A percentile compares a stretch with the other conserved stretches of the same genome.
Conservation (phyloP, 2,888 invertebrate species). For the Melangyna quadrimaculata region DNA sequence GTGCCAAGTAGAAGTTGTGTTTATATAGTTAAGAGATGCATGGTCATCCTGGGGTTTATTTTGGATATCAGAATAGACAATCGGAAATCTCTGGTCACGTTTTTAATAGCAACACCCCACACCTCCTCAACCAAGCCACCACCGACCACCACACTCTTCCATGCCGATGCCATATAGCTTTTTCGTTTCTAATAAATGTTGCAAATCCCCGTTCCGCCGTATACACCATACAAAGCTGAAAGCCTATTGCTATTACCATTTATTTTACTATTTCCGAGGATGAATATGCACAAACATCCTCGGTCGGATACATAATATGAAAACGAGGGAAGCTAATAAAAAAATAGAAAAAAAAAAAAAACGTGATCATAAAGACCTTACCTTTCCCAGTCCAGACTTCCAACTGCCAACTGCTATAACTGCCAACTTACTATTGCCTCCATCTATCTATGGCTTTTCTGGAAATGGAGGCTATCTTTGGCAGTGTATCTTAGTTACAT, state of each 20-base stretch:
- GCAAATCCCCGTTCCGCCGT: conserved; percentile 30
- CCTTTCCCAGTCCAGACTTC: conserved; percentile 50
- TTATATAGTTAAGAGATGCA: not conserved
- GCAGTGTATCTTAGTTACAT: conserved; percentile 68
- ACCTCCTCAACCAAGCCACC: not conserved
- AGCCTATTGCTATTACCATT: conserved; percentile 53
- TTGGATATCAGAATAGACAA: conserved; percentile 37
- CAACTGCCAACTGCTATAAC: no score
- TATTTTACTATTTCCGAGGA: conserved; percentile 60
- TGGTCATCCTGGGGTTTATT: conserved; percentile 31
- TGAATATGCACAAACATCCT: conserved; percentile 43
- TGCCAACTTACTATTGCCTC: no score
- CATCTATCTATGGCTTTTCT: conserved; percentile 17
- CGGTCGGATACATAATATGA: not conserved
- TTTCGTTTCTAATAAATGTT: conserved; percentile 40
- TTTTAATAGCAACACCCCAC: conserved; percentile 34
- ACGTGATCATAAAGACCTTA: conserved; percentile 70
- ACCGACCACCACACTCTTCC: not conserved
- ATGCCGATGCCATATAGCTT: not conserved
- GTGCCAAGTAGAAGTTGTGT: conserved; percentile 11
- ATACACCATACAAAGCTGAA: conserved; percentile 29
- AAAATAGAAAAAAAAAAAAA: conserved; percentile 22
- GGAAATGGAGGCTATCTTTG: conserved; percentile 58
- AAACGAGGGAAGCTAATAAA: not conserved
- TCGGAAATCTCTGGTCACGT: conserved; percentile 64